Conservation (phyloP, 2,888 invertebrate species). For the Horisme vitalbata region DNA sequence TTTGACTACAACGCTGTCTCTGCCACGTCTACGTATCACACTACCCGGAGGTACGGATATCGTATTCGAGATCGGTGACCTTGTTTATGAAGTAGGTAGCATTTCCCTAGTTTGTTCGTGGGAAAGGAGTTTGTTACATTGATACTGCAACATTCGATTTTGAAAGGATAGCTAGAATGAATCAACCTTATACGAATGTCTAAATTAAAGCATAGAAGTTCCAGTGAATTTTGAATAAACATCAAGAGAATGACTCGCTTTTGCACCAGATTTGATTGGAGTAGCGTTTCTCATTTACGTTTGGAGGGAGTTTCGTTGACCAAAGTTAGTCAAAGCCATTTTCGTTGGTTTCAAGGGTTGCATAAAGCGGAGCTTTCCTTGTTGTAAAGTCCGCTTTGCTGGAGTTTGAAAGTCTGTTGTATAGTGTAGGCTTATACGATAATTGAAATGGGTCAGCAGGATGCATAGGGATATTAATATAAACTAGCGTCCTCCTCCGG, state of each 20-base stretch:
- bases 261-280: conserved; percentile 56
- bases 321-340: conserved; percentile 38
- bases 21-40: conserved; percentile 53
- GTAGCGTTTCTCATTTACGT: conserved; percentile 57
- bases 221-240: background rate
- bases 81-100: conserved; percentile 40
- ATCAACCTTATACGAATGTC: no score
- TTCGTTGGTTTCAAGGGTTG: conserved; percentile 25
- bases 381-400: conserved; percentile 3
- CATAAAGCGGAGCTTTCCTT: conserved; percentile 11
- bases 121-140: no score
- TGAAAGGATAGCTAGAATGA: no score
- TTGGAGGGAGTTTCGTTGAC: conserved; percentile 46
- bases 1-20: conserved; percentile 55
- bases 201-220: background rate
- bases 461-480: no score
- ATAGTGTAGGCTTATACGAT: background rate
- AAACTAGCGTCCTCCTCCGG: no score
- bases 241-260: conserved; percentile 46
- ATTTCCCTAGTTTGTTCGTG: no score
- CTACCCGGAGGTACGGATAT: conserved; percentile 46
- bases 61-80: conserved; percentile 42
- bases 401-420: conserved; percentile 2
- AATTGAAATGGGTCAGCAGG: conserved; percentile 35
- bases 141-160: no score